Evolutionary conservation across 2,797 vertebrate species (phyloP).

Genomic region (Rhinophrynus dorsalis): DNA sequence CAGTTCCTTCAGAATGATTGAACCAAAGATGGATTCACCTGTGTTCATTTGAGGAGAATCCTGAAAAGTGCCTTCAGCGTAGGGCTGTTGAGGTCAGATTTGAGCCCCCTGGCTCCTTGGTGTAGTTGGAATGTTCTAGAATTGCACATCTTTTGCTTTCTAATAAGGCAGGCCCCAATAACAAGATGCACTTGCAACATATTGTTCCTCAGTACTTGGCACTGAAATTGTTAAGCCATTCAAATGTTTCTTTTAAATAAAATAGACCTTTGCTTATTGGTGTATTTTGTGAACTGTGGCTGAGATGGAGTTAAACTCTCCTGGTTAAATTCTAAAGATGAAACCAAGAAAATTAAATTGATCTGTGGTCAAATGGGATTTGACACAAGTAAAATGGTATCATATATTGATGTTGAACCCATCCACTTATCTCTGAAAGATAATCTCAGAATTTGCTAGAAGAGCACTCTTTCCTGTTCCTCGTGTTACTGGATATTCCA

Average conservation of each 20-base stretch:
- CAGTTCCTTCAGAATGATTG: too few relatives aligned
- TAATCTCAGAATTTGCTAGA: constrained; percentile 51
- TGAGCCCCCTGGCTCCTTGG: too few relatives aligned
- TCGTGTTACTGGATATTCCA: constrained; percentile 48
- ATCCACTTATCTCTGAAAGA: constrained; percentile 51
- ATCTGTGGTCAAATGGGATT: constrained; percentile 51
- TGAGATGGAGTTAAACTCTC: constrained; percentile 23
- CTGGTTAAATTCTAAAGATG: constrained; percentile 41
- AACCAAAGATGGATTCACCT: too few relatives aligned
- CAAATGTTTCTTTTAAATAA: background rate
- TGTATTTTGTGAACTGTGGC: background rate
- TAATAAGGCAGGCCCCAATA: too few relatives aligned
- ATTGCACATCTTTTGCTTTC: too few relatives aligned
- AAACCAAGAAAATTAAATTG: constrained; percentile 47
- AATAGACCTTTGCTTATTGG: background rate
- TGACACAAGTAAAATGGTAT: constrained; percentile 50
- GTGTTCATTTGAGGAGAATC: too few relatives aligned
- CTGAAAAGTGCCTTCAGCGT: too few relatives aligned
- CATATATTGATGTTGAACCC: constrained; percentile 50
- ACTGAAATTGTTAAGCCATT: too few relatives aligned
- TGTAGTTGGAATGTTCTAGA: too few relatives aligned
- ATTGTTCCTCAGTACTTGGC: too few relatives aligned
- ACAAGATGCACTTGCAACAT: too few relatives aligned
- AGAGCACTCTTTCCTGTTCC: constrained; percentile 47
- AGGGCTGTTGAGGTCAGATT: too few relatives aligned